Evolutionary conservation across 2,113 vertebrate genomes (phyloP), one percentile per base, ranked within the genome.

Genomic region (Geothlypis trichas): DNA sequence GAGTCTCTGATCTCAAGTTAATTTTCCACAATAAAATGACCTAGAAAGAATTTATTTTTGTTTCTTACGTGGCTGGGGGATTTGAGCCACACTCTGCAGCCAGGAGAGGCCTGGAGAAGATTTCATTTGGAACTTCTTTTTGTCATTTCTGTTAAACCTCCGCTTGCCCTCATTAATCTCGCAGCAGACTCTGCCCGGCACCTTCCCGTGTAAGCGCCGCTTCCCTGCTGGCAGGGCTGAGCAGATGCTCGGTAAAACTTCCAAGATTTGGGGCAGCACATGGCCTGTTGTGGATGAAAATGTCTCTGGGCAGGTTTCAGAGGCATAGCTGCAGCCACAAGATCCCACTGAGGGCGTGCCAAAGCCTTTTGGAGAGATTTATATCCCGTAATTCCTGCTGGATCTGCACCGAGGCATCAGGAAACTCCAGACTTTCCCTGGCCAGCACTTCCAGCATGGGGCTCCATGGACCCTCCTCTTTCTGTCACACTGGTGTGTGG

Each of bases 1-100:
- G 41, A 83, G 93, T 78, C 94, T 95, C 94, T 93, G 67, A 80
- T 93, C 93, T 88, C 82, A 31, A 67, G 86, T 79, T 93, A 95
- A 95, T 96, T 91, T 96, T 94, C 90, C 86, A 77, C 85, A 97
- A 93, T 69, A 97, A 96, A 94, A 92, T 90, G 67, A 66, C 83
- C 93, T 95, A 97, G 87, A 97, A 96, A 84, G 42, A 67, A 76
- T 90, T 91, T 93, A 49, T 92, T 93, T 84, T 69, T 12, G 12
- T 73, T 96, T 97, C 94, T 74, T 86, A 58, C 35, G 22, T 80
- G 82, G 46, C 49, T 93, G 42, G 93, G 78, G 41, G 74, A 66
- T 94, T 97, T 94, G 71, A 91, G 76, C 71, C 88, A 12, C 44
- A 75, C 72, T 71, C 69, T 90, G 84, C 57, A 95, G 59, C 44